Base-by-base conservation (phyloP, 2,888 invertebrate genomes). In the Kuschelorhynchus macadamiae region DNA sequence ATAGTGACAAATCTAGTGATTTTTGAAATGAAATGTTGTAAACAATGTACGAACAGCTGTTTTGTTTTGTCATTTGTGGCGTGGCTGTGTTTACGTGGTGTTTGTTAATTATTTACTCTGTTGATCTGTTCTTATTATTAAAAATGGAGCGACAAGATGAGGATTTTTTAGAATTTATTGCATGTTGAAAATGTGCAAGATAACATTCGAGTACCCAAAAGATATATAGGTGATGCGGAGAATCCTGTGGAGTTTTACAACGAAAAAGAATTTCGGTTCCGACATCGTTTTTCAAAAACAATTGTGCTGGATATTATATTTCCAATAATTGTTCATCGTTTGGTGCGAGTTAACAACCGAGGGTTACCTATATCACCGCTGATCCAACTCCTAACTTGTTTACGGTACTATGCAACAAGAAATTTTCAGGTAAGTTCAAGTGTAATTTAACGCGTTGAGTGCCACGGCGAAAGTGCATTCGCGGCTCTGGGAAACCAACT, bases 391-490 rank as follows among this genome's bases (percentile, higher is more conserved):
- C 30, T 67, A 55, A 18, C 57, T 18, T 44, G 53, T 25, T 61
- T 61, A 36, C 14, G 61, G n/a, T 61, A 49, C 44, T 67, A 67
- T 55, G 55, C 47, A 44, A 65, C 65, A 41, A 42, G 52, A 52
- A 65, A 59, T 65, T 57, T 65, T 65, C 65, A 59, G 59, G 65
- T 50, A 59, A 21, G 7, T 33, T 53, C n/a, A n/a, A n/a, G n/a
- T n/a, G n/a, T n/a, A n/a, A n/a, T n/a, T n/a, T n/a, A n/a, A n/a
- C n/a, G n/a, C n/a, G n/a, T n/a, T n/a, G n/a, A n/a, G n/a, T n/a
- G n/a, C n/a, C n/a, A n/a, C n/a, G n/a, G n/a, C n/a, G n/a, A n/a
- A n/a, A n/a, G n/a, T n/a, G n/a, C n/a, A n/a, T n/a, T n/a, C n/a
- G n/a, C n/a, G n/a, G n/a, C n/a, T n/a, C n/a, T n/a, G n/a, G n/a